Evolutionary conservation across 2,113 vertebrate species (phyloP).

Genomic region (Tragelaphus buxtoni): DNA sequence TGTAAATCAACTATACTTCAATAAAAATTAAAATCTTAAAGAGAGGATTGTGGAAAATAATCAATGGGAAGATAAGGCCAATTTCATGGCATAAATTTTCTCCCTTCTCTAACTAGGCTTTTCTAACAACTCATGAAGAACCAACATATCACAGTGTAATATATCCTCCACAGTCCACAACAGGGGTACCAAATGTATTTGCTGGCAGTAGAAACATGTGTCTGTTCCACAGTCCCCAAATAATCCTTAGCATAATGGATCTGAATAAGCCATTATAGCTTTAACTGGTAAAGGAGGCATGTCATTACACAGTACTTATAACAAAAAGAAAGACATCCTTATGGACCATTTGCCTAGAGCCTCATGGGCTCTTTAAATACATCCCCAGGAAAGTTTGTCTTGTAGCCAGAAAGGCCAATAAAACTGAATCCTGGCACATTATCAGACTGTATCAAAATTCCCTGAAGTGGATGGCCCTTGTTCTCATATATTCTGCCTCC

Average conservation of each 20-base stretch:
- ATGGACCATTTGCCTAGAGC: constrained; percentile 19
- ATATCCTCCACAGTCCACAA: neutral
- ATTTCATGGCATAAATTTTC: neutral
- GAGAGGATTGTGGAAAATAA: neutral
- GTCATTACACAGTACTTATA: constrained; percentile 56
- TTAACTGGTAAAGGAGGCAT: constrained; percentile 55
- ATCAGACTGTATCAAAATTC: constrained; percentile 37
- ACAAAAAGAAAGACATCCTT: constrained; percentile 47
- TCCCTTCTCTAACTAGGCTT: neutral
- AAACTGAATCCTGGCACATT: constrained; percentile 29
- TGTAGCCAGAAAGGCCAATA: constrained; percentile 18
- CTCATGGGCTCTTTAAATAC: constrained; percentile 25
- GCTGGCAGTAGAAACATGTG: constrained; percentile 33
- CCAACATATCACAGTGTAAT: neutral
- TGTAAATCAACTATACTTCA: neutral
- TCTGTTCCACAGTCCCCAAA: constrained; percentile 26
- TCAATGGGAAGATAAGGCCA: neutral
- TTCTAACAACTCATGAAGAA: constrained; percentile 17
- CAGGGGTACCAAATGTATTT: constrained; percentile 40
- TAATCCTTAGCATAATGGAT: constrained; percentile 60
- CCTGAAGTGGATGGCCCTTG: neutral
- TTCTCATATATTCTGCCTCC: neutral
- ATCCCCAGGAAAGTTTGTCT: neutral
- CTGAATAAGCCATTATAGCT: constrained; percentile 58
- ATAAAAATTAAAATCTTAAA: neutral